Conservation (phyloP, 2,797 vertebrate genomes). For the Sebastes cheni region DNA sequence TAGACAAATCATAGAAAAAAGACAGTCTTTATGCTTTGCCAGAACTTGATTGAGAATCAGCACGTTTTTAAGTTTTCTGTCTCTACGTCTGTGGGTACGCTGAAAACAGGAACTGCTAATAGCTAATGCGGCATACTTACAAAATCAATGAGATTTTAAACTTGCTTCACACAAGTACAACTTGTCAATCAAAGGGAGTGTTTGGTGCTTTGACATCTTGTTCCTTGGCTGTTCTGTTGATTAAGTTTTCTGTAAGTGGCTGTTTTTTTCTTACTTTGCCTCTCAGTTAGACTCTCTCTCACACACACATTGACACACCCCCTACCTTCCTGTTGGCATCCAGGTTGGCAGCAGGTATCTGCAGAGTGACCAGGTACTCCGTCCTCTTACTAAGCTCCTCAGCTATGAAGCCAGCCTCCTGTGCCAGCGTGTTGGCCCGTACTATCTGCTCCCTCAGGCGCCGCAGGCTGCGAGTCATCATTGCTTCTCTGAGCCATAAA, state of each 20-base stretch:
- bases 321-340: conserved; percentile 96
- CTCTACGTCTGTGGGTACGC: background rate
- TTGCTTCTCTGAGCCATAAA: conserved; percentile 84
- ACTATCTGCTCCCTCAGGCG: conserved; percentile 93
- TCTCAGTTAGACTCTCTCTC: no score
- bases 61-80: background rate
- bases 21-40: no score
- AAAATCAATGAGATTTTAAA: background rate
- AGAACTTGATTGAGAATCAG: no score
- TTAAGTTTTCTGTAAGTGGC: background rate
- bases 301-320: background rate
- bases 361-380: conserved; percentile 94
- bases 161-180: background rate
- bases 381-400: conserved; percentile 95
- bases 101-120: background rate
- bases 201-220: background rate
- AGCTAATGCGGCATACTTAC: background rate
- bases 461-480: conserved; percentile 91
- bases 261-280: background rate
- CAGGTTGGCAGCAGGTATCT: conserved; percentile 96
- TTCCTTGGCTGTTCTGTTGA: background rate
- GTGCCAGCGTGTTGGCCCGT: conserved; percentile 90
- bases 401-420: conserved; percentile 91
- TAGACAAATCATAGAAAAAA: no score
- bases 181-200: background rate